A percentile compares a stretch with the other conserved stretches of the same genome.
phyloP scores from a whole-genome alignment of 2,797 vertebrate species.

The Loriculus beryllinus region DNA sequence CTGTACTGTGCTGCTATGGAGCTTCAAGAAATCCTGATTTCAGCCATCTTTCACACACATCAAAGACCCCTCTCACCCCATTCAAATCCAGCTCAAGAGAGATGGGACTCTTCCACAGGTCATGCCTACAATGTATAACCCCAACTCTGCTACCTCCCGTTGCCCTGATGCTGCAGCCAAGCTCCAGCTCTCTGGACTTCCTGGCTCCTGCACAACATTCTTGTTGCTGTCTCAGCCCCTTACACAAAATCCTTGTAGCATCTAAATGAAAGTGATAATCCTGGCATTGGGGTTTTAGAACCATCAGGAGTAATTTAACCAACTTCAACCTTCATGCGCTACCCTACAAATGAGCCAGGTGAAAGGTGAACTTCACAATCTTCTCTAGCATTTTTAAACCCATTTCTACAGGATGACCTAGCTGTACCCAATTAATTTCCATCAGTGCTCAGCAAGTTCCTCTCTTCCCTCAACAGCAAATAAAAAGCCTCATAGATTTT shows the following conservation, averaged over 20 bases:
- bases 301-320: not conserved
- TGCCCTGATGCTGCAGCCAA: fast-evolving
- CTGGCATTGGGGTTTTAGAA: not conserved
- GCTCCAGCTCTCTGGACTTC: not conserved
- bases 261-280: not conserved
- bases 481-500: not conserved
- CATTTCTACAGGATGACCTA: not conserved
- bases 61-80: not conserved
- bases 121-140: not conserved
- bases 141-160: not conserved
- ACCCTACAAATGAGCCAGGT: not conserved
- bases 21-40: not conserved
- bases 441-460: not conserved
- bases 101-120: not conserved
- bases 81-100: not conserved
- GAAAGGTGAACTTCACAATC: not conserved
- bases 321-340: not conserved
- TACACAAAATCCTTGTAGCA: not conserved
- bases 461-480: not conserved
- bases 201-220: not conserved
- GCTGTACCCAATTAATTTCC: not conserved
- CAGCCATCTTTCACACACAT: not conserved
- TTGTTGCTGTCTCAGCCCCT: not conserved
- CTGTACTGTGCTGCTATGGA: not conserved
- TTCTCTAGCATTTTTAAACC: not conserved